These are phyloP conservation scores for Globia sparganii DNA, from an alignment of 2,888 invertebrate species.

Conservation along the genomic window DNA sequence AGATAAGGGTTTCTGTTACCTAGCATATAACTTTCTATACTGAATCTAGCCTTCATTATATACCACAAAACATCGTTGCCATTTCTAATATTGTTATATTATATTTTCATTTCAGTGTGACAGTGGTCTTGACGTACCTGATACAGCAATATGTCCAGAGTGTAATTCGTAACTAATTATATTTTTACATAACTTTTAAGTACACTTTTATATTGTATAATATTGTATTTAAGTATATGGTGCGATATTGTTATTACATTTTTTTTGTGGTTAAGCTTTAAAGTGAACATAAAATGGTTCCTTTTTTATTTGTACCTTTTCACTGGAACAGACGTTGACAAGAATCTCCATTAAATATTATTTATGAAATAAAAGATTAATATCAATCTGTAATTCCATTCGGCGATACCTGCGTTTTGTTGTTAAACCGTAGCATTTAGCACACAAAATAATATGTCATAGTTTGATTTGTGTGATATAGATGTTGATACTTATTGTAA, in stretches of 20 bases:
- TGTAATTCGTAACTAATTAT: conserved; percentile 73
- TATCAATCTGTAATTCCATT: background rate
- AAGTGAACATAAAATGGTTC: conserved; percentile 43
- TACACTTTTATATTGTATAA: conserved; percentile 12
- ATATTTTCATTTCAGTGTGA: conserved; percentile 85
- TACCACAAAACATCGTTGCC: conserved; percentile 48
- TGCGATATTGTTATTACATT: conserved; percentile 43
- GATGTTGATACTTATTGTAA: conserved; percentile 2
- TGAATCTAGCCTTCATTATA: conserved; percentile 18
- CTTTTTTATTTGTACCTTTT: conserved; percentile 14
- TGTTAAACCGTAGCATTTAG: background rate
- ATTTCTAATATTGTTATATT: conserved; percentile 67
- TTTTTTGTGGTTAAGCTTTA: conserved; percentile 63
- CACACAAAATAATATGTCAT: background rate
- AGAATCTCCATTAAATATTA: conserved; percentile 33
- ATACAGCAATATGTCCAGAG: conserved; percentile 83
- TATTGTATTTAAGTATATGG: conserved; percentile 23
- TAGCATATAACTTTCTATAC: conserved; percentile 14
- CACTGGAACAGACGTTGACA: background rate
- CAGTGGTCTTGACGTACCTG: conserved; percentile 87
- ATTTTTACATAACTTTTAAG: conserved; percentile 15
- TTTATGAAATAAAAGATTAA: conserved; percentile 7
- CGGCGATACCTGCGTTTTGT: background rate
- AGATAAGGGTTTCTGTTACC: background rate
- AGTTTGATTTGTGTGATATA: background rate